Percentiles rank a stretch among this genome's conserved stretches.
phyloP scores from a whole-genome alignment of 2,888 invertebrate species.

The Anodontia alba region DNA sequence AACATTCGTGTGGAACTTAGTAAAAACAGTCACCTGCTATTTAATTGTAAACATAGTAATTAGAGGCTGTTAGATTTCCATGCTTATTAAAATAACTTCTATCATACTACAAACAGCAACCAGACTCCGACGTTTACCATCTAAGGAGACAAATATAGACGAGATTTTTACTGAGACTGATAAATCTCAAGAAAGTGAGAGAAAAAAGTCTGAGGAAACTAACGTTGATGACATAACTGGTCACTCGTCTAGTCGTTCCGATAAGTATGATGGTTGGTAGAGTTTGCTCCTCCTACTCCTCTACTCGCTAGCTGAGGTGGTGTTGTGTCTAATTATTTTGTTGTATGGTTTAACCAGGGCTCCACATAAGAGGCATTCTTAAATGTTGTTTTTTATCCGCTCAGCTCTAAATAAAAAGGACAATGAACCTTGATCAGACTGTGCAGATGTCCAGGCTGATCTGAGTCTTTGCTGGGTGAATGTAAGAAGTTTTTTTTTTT shows the following conservation, averaged over 20 bases:
- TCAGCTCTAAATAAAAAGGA: too few species aligned
- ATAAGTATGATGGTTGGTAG: slow-evolving; percentile 9
- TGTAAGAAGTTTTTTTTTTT: too few species aligned
- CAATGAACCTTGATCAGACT: too few species aligned
- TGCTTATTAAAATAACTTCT: too few species aligned
- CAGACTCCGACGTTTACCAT: slow-evolving; percentile 8
- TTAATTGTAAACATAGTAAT: too few species aligned
- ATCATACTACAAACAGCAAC: not conserved
- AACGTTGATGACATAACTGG: slow-evolving; percentile 44
- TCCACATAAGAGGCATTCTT: too few species aligned
- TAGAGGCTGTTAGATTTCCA: too few species aligned
- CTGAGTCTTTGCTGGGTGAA: too few species aligned
- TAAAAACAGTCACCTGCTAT: too few species aligned
- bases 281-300: not conserved
- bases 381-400: too few species aligned
- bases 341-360: not conserved
- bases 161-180: slow-evolving; percentile 33
- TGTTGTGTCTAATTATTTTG: not conserved
- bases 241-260: slow-evolving; percentile 1
- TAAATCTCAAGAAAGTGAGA: not conserved
- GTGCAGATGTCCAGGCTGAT: too few species aligned
- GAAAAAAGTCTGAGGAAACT: not conserved
- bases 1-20: too few species aligned
- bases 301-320: not conserved
- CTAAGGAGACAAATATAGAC: slow-evolving; percentile 59